Evolutionary conservation across 1,140 invertebrate genomes (phyloP).

Genomic region (Elysia chlorotica): DNA sequence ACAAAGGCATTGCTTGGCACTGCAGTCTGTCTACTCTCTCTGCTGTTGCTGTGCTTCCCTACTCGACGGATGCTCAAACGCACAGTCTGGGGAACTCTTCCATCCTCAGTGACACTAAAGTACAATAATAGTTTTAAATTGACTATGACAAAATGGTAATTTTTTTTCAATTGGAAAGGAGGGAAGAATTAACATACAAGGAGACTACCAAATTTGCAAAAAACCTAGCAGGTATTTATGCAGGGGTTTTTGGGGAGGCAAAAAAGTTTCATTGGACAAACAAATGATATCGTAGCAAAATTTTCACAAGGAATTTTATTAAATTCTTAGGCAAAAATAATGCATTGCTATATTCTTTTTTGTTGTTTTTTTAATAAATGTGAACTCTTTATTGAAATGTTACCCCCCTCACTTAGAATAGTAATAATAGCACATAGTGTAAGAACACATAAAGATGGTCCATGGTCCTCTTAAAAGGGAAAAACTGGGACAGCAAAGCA

Average conservation of each 20-base stretch:
- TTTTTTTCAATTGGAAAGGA: background rate
- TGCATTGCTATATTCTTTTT: no score
- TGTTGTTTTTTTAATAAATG: no score
- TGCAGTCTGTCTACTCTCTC: constrained; percentile 46
- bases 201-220: background rate
- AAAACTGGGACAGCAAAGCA: background rate
- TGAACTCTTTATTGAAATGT: no score
- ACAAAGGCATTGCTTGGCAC: constrained; percentile 29
- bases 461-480: background rate
- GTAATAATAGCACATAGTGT: background rate
- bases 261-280: background rate
- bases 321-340: no score
- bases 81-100: constrained; percentile 40
- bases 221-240: background rate
- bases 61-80: constrained; percentile 40
- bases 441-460: background rate
- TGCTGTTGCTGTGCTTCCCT: constrained; percentile 29
- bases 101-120: constrained; percentile 47
- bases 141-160: background rate
- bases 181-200: background rate
- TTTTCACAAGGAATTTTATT: no score
- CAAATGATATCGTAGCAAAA: background rate
- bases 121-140: background rate
- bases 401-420: no score
- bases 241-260: no score